Evolutionary conservation across 2,888 invertebrate species (phyloP).

Genomic region (Microdon myrmicae): DNA sequence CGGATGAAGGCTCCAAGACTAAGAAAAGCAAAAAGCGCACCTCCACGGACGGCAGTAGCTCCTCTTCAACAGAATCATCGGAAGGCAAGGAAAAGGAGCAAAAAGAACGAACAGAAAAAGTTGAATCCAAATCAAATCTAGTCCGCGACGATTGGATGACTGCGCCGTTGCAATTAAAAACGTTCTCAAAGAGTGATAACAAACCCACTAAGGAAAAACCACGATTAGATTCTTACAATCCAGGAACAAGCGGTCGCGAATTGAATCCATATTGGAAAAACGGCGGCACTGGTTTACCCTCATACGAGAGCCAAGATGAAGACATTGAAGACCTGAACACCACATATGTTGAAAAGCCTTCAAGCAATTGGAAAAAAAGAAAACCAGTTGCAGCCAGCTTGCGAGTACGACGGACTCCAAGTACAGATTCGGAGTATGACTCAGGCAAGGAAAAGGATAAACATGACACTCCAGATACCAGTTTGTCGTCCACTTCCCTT

Average conservation of each 20-base stretch:
- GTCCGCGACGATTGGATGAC: slow-evolving; percentile 86
- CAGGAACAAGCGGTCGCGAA: slow-evolving; percentile 79
- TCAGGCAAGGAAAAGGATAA: slow-evolving; percentile 25
- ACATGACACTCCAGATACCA: neutral
- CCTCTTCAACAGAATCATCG: slow-evolving; percentile 33
- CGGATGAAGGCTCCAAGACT: slow-evolving; percentile 56
- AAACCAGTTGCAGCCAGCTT: neutral
- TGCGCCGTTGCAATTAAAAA: slow-evolving; percentile 67
- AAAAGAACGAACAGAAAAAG: slow-evolving; percentile 74
- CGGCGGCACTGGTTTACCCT: slow-evolving; percentile 86
- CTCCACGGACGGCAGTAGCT: slow-evolving; percentile 53
- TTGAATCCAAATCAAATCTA: slow-evolving; percentile 42
- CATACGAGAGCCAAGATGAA: slow-evolving; percentile 50
- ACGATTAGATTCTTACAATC: slow-evolving; percentile 73
- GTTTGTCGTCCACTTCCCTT: slow-evolving; percentile 36
- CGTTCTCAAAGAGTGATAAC: slow-evolving; percentile 66
- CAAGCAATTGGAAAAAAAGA: slow-evolving; percentile 54
- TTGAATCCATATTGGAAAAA: slow-evolving; percentile 93
- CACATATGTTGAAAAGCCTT: neutral
- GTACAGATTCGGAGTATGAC: slow-evolving; percentile 13
- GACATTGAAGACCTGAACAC: neutral
- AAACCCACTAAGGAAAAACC: slow-evolving; percentile 69
- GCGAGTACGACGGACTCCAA: neutral
- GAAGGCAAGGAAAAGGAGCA: slow-evolving; percentile 49
- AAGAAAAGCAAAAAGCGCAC: slow-evolving; percentile 56